Percentiles rank a stretch among this genome's conserved stretches.
Evolutionary conservation across 2,888 invertebrate species (phyloP).

Genomic region (Brenthis hecate): DNA sequence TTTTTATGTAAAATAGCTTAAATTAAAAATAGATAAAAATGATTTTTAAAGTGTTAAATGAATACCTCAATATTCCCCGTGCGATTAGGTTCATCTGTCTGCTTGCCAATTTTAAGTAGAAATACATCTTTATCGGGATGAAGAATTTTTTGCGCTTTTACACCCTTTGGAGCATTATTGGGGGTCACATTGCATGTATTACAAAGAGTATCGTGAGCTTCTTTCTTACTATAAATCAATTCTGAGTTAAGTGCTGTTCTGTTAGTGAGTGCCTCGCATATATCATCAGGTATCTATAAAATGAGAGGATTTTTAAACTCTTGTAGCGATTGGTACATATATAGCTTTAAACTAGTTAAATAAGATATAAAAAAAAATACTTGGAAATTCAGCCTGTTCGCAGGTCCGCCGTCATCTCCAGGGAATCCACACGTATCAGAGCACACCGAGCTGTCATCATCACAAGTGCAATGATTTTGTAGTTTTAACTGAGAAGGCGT

Average conservation of each 20-base stretch:
- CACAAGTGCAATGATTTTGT: constrained; percentile 71
- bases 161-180: constrained; percentile 77
- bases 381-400: constrained; percentile 65
- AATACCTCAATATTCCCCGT: constrained; percentile 86
- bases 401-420: constrained; percentile 44
- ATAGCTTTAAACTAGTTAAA: background rate
- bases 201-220: constrained; percentile 58
- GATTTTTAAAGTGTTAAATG: background rate
- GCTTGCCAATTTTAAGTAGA: constrained; percentile 88
- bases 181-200: constrained; percentile 75
- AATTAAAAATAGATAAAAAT: background rate
- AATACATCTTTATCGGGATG: constrained; percentile 88
- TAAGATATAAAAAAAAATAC: constrained; percentile 42
- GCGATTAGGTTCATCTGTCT: constrained; percentile 80
- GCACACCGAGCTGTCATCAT: constrained; percentile 66
- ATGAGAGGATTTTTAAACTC: background rate
- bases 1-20: background rate
- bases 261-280: constrained; percentile 67
- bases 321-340: background rate
- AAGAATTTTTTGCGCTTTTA: constrained; percentile 80
- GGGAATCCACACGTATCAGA: constrained; percentile 64
- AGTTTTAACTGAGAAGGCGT: constrained; percentile 67
- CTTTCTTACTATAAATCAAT: constrained; percentile 60
- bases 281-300: constrained; percentile 70
- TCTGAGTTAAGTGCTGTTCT: constrained; percentile 67